These are phyloP conservation scores for Saccostrea echinata DNA, from an alignment of 1,140 invertebrate genomes.

Conservation along the genomic window DNA sequence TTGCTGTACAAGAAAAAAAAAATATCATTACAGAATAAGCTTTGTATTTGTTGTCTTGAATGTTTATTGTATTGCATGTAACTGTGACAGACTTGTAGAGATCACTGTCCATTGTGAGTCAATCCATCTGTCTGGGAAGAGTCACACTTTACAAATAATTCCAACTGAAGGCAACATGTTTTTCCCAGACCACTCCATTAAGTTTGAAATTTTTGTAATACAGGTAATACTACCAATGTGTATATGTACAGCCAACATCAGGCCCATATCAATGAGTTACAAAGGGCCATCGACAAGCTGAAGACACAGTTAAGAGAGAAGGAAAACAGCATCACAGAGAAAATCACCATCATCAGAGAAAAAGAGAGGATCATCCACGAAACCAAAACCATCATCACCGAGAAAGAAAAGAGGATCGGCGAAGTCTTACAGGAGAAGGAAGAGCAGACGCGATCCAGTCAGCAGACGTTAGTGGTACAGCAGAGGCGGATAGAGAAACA, in stretches of 20 bases:
- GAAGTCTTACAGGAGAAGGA: conserved; percentile 42
- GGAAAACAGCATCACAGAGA: conserved; percentile 50
- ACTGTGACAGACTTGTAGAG: too few species aligned
- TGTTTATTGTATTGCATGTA: too few species aligned
- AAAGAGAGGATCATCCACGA: conserved; percentile 51
- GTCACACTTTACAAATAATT: too few species aligned
- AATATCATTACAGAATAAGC: too few species aligned
- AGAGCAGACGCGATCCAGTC: neutral
- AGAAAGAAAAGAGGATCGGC: conserved; percentile 26
- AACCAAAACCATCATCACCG: neutral
- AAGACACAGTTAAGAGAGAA: conserved; percentile 50
- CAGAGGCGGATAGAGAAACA: conserved; percentile 51
- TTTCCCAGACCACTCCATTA: neutral
- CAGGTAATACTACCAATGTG: conserved; percentile 50
- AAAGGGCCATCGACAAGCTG: conserved; percentile 50
- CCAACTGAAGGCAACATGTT: too few species aligned
- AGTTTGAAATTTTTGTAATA: neutral
- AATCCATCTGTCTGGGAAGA: too few species aligned
- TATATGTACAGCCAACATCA: conserved; percentile 56
- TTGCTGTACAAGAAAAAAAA: too few species aligned
- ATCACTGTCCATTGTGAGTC: too few species aligned
- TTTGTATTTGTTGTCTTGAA: too few species aligned
- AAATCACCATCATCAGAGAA: conserved; percentile 51
- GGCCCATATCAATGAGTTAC: conserved; percentile 51
- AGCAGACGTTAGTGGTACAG: conserved; percentile 44